Conservation (phyloP, 1,140 invertebrate genomes). For the Oscheius sp. region DNA sequence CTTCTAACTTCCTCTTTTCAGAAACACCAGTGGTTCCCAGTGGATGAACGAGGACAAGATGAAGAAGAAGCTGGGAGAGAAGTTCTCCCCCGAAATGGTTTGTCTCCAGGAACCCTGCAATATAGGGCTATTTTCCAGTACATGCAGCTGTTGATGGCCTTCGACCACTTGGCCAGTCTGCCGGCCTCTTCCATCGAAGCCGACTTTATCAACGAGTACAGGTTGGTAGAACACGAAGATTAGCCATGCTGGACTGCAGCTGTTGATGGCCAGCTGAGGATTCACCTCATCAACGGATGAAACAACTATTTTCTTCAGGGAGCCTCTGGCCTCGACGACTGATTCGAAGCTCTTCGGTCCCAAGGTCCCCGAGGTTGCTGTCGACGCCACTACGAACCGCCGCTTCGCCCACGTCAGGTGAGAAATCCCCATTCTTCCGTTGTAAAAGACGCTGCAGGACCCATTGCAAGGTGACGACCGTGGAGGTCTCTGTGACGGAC, state of each 20-base stretch:
- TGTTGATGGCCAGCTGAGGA: background rate
- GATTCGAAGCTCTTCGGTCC: constrained; percentile 46
- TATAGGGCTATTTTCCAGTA: constrained; percentile 41
- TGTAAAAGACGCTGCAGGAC: background rate
- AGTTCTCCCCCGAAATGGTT: constrained; percentile 46
- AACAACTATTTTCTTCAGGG: constrained; percentile 3
- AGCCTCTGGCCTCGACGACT: constrained; percentile 21
- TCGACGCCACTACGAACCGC: constrained; percentile 41
- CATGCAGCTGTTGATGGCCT: constrained; percentile 49
- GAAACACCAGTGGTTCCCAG: constrained; percentile 32
- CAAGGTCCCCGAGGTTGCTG: constrained; percentile 40
- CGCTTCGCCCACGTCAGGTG: constrained; percentile 35
- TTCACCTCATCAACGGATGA: background rate
- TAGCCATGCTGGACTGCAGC: too few species aligned
- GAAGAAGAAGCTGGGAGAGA: constrained; percentile 43
- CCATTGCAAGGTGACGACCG: constrained; percentile 42
- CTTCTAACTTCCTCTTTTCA: constrained; percentile 12
- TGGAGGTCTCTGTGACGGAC: constrained; percentile 45
- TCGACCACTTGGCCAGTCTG: constrained; percentile 49
- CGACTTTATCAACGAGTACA: constrained; percentile 51
- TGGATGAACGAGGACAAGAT: constrained; percentile 46
- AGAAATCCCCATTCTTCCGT: background rate
- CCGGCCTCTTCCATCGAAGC: constrained; percentile 46
- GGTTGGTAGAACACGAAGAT: too few species aligned
- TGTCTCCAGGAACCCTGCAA: constrained; percentile 26